Base-by-base conservation (phyloP, 1,140 invertebrate species). In the Sinella curviseta region DNA sequence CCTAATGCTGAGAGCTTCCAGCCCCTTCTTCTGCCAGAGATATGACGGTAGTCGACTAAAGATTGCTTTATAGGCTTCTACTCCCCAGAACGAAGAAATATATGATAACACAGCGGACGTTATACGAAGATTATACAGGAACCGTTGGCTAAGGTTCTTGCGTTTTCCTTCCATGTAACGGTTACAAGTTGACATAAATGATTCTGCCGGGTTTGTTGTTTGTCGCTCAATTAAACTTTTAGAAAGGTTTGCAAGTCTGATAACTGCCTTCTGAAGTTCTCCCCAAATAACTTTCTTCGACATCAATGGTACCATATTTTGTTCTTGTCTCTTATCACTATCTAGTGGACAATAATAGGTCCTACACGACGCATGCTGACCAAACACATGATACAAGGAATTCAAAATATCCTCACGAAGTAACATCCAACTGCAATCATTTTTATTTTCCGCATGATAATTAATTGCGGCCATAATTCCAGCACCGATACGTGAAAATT, bases 171-270 rank as follows among this genome's bases (percentile, higher is more conserved):
- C 84, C 36, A 85, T 84, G 76, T 76, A 82, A 81, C 87, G 86
- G 16, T 74, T 77, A 20, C 86, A 70, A 20, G 85, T 82, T 17
- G 81, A 76, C 82, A 87, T 86, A 82, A 85, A 88, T 26, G 57
- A 35, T 84, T 89, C 88, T 8, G 85, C 86, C 28, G 74, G 28
- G 81, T 88, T 88, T 74, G 85, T 88, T 30, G 85, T 86, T 26
- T 84, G 80, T 78, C 86, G 84, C 0, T 83, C 67, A 17, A 88
- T 74, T 17, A 86, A 82, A 78, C 85, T 86, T 4, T 83, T 26
- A 54, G 83, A 34, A 4, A 48, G 4, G 39, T 4, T 8, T 48
- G 39, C 39, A 8, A 48, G 39, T 48, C 17, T 48, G 4, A 8
- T 48, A 48, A 48, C 4, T 8, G 39, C 39, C 17, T 48, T 17